Base-by-base conservation (phyloP, 2,113 vertebrate species). In the Lepus europaeus region DNA sequence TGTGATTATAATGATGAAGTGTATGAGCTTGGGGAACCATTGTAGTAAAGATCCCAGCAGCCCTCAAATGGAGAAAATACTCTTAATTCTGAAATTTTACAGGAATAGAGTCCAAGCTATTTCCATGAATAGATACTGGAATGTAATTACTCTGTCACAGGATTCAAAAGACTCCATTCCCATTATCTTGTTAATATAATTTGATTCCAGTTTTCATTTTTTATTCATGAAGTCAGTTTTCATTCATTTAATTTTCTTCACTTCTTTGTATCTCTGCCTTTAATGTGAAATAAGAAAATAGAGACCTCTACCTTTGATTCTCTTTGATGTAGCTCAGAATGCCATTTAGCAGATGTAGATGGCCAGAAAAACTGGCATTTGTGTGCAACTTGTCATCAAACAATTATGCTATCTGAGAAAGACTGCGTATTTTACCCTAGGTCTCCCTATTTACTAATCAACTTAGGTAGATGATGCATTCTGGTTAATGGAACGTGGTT, bases 181-280 rank as follows among this genome's bases (percentile, higher is more conserved):
- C 49, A 69, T 95, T 94, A 89, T 63, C 53, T 93, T 81, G 74
- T 90, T 96, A 68, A 89, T 91, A 69, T 90, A 64, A 95, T 91
- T 96, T 96, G 79, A 96, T 97, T 93, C 39, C 53, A 64, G 59
- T 93, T 84, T 90, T 94, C 91, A 93, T 96, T 93, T 94, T 93
- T 96, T 96, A 96, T 97, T 97, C 88, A 96, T 94, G 94, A 97
- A 95, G 82, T 95, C 45, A 33, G 2, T 91, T 94, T 95, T 95
- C 33, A 95, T 94, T 89, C 36, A 61, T 66, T 89, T 45, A 31
- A 59, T 89, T 93, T 29, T 83, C 91, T 85, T 92, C 78, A 86
- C 96, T 92, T 96, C 82, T 88, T 90, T 91, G 63, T 92, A 66
- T 84, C 29, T 89, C 31, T 90, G 29, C n/a, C 63, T 93, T 89